Evolutionary conservation across 1,140 invertebrate species (phyloP).

Genomic region (Psix sp.): DNA sequence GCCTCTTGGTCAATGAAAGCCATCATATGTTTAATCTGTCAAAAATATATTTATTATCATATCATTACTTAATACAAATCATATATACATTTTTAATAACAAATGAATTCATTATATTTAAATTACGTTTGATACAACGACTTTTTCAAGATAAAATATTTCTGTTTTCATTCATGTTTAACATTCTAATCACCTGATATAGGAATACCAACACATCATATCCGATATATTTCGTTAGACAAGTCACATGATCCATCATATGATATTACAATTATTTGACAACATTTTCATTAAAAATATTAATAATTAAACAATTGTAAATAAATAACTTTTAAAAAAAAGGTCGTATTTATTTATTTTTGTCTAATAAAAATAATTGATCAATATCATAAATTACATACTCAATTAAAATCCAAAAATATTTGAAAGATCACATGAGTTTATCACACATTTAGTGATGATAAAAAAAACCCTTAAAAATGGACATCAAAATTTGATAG

Average conservation of each 20-base stretch:
- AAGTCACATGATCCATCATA: conserved; percentile 36
- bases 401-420: too few relatives aligned
- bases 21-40: conserved; percentile 99
- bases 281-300: not conserved
- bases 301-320: not conserved
- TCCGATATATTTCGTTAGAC: not conserved
- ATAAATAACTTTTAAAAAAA: not conserved
- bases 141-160: too few relatives aligned
- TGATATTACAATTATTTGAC: conserved; percentile 5
- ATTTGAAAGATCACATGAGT: too few relatives aligned
- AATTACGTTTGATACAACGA: not conserved
- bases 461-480: too few relatives aligned
- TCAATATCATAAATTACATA: too few relatives aligned
- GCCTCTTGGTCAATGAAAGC: conserved; percentile 99
- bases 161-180: too few relatives aligned
- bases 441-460: too few relatives aligned
- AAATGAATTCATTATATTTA: not conserved
- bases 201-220: not conserved
- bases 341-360: too few relatives aligned
- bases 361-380: too few relatives aligned
- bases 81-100: not conserved
- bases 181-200: too few relatives aligned
- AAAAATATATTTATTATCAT: conserved; percentile 36
- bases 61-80: conserved; percentile 19
- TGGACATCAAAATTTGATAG: too few relatives aligned